phyloP scores from a whole-genome alignment of 2,888 invertebrate species.

The Cetonia aurata region DNA sequence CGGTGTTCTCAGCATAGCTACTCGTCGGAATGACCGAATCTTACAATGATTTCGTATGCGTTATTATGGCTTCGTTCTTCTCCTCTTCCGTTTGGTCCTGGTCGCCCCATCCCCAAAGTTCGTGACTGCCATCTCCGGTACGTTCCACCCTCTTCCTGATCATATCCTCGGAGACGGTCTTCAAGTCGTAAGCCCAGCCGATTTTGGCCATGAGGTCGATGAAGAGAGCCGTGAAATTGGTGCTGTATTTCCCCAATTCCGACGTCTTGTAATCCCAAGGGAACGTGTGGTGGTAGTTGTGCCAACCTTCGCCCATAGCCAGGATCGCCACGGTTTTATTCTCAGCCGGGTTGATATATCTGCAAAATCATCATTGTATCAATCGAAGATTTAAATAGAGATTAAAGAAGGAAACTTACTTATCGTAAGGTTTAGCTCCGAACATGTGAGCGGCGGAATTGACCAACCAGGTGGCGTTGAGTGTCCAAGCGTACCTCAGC shows the following conservation, averaged over 20 bases:
- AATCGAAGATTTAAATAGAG: neutral
- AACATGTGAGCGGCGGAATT: slow-evolving; percentile 91
- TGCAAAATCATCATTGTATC: slow-evolving; percentile 50
- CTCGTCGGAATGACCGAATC: no score
- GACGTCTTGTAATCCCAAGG: slow-evolving; percentile 90
- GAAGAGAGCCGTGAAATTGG: slow-evolving; percentile 82
- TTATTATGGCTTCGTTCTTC: slow-evolving; percentile 58
- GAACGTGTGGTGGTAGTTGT: slow-evolving; percentile 89
- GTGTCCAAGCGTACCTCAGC: slow-evolving; percentile 82
- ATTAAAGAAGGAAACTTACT: slow-evolving; percentile 64
- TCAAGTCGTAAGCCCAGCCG: slow-evolving; percentile 90
- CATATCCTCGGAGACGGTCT: slow-evolving; percentile 80
- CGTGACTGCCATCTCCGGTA: slow-evolving; percentile 81
- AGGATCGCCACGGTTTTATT: slow-evolving; percentile 77
- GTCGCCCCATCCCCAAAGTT: slow-evolving; percentile 86
- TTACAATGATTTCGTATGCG: slow-evolving; percentile 53
- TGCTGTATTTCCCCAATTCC: slow-evolving; percentile 79
- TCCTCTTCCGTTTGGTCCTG: slow-evolving; percentile 71
- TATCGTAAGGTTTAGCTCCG: slow-evolving; percentile 83
- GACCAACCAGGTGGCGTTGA: slow-evolving; percentile 91
- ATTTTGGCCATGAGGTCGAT: slow-evolving; percentile 85
- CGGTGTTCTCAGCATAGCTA: no score
- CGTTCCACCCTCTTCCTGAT: slow-evolving; percentile 77
- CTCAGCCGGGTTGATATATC: slow-evolving; percentile 79
- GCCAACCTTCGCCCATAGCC: slow-evolving; percentile 85